Conservation (phyloP, 2,113 vertebrate genomes). For the Anolis sagrei region DNA sequence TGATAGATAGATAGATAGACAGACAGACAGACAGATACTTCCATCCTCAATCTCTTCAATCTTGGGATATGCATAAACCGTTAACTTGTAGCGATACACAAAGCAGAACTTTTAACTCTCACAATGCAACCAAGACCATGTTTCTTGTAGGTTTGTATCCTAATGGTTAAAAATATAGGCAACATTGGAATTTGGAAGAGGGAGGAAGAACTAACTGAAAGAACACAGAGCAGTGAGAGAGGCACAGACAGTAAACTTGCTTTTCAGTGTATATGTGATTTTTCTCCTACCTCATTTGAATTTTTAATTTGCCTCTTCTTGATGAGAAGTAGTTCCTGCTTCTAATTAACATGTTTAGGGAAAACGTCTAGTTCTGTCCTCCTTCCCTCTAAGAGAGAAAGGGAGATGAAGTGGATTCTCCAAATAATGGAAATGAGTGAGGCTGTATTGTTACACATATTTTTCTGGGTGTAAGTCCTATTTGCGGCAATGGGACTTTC, state of each 20-base stretch:
- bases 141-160: not conserved
- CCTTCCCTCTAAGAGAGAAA: slow-evolving; percentile 51
- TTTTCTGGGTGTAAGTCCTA: not conserved
- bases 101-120: not conserved
- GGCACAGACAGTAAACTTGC: slow-evolving; percentile 37
- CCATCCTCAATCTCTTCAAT: not conserved
- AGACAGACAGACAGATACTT: not conserved
- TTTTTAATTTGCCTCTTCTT: slow-evolving; percentile 71
- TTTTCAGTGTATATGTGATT: slow-evolving; percentile 40
- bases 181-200: no score
- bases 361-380: slow-evolving; percentile 41
- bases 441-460: not conserved
- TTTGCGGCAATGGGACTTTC: not conserved
- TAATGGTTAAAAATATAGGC: no score
- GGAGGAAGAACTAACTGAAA: no score
- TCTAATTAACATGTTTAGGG: slow-evolving; percentile 74
- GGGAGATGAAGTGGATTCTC: not conserved
- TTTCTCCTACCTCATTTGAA: slow-evolving; percentile 70
- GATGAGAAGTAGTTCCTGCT: slow-evolving; percentile 67
- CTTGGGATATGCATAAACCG: not conserved
- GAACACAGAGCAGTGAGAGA: slow-evolving; percentile 71
- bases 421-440: not conserved
- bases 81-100: no score
- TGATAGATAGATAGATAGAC: no score
- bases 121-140: not conserved